phyloP scores from a whole-genome alignment of 2,888 invertebrate species.

The Phorcus lineatus region DNA sequence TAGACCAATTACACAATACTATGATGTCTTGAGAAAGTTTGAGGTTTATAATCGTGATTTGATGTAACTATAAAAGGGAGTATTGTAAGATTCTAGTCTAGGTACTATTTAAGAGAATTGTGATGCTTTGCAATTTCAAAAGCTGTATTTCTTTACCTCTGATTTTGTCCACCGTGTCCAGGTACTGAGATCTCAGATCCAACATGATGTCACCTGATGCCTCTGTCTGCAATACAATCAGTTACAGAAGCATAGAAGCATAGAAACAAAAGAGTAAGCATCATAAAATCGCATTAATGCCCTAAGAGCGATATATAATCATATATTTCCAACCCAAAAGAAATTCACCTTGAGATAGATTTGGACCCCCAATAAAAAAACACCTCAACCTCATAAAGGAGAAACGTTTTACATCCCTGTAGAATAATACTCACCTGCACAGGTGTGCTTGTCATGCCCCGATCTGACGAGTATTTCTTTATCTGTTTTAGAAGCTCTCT shows the following conservation, averaged over 20 bases:
- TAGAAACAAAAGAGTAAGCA: background rate
- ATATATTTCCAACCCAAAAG: too few species aligned
- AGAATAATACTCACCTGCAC: slow-evolving; percentile 39
- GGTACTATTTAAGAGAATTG: too few species aligned
- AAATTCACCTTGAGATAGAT: too few species aligned
- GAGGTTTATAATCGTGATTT: too few species aligned
- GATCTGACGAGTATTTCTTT: slow-evolving; percentile 3
- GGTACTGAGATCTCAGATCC: slow-evolving; percentile 59
- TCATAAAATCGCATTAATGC: background rate
- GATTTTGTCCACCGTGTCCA: slow-evolving; percentile 64
- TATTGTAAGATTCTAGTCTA: too few species aligned
- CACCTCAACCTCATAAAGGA: too few species aligned
- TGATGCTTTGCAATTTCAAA: too few species aligned
- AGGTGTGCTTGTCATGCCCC: slow-evolving; percentile 33
- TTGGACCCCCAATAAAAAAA: too few species aligned
- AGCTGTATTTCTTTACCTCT: slow-evolving; percentile 48
- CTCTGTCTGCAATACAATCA: slow-evolving; percentile 46
- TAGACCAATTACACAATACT: too few species aligned
- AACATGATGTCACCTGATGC: slow-evolving; percentile 49
- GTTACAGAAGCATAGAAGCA: background rate
- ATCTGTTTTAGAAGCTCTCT: slow-evolving; percentile 38
- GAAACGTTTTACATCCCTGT: too few species aligned
- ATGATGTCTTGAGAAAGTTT: too few species aligned
- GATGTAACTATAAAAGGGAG: too few species aligned
- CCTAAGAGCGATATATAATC: background rate